phyloP scores from a whole-genome alignment of 1,140 invertebrate species.

The Drosophila prosaltans region DNA sequence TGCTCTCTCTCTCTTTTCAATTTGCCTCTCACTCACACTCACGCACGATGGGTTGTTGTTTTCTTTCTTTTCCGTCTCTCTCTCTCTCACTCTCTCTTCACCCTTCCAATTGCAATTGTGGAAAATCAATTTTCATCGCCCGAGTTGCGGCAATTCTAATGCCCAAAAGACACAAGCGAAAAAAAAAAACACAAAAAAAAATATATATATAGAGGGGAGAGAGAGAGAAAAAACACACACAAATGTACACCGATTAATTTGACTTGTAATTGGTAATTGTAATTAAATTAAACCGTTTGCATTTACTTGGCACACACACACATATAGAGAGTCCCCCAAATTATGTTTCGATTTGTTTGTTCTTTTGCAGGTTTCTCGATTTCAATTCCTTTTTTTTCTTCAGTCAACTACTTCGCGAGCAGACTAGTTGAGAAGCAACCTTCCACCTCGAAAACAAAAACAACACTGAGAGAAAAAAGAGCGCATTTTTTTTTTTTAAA shows the following conservation, averaged over 20 bases:
- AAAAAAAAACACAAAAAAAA: conserved; percentile 44
- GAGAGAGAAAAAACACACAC: conserved; percentile 25
- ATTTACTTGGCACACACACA: conserved; percentile 46
- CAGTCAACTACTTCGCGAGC: conserved; percentile 65
- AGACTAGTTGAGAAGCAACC: conserved; percentile 30
- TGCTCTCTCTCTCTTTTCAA: conserved; percentile 6
- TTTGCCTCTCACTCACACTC: background rate
- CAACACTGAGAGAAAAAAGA: too few relatives aligned
- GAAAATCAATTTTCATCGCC: conserved; percentile 68
- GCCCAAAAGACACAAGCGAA: background rate
- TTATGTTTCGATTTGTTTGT: conserved; percentile 13
- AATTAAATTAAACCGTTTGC: conserved; percentile 71
- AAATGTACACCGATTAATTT: conserved; percentile 57
- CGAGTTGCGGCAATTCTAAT: conserved; percentile 33
- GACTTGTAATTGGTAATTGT: conserved; percentile 48
- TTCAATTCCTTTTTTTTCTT: conserved; percentile 36
- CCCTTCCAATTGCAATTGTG: conserved; percentile 72
- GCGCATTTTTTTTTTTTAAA: too few relatives aligned
- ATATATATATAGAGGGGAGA: conserved; percentile 24
- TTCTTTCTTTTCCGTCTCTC: conserved; percentile 16
- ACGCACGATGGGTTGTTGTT: conserved; percentile 11
- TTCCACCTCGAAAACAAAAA: too few relatives aligned
- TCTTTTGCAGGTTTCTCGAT: conserved; percentile 38
- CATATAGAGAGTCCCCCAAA: conserved; percentile 21
- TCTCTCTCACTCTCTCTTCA: conserved; percentile 37